Evolutionary conservation across 1,140 invertebrate species (phyloP), one percentile per base, ranked within the genome.

Genomic region (Cotesia typhae): DNA sequence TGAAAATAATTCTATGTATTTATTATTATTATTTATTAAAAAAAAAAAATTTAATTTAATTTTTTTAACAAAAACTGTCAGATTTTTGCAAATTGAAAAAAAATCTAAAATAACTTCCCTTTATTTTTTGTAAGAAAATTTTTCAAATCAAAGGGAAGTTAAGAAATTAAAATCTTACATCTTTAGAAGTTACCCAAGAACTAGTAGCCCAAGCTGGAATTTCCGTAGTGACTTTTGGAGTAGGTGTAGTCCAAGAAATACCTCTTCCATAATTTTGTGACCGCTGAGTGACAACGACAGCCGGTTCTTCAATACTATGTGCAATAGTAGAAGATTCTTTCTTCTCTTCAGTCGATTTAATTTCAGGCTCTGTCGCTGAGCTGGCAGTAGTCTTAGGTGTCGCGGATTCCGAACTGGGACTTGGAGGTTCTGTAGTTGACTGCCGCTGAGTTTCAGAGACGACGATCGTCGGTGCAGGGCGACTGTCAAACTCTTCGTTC

Each of bases 221-320:
- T 78, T 83, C 82, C 10, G 81, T 79, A 10, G 77, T 79, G n/a
- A 77, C 47, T 76, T 78, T 77, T 2, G 78, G 47, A 4, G 75
- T 36, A 20, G 78, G 68, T 20, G 79, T 77, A 28, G 75, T 75
- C 85, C 85, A 87, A 3, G 84, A 84, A 73, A 87, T 88, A 4
- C 85, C 85, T 74, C 88, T 78, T 3, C 87, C 87, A 75, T 86
- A 88, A 12, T 81, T 87, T 4, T 84, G 79, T 28, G 84, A 82
- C 70, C 80, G 74, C 73, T 81, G 79, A 17, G 79, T 79, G 2
- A 79, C 78, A 4, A 75, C 71, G n/a, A 79, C 51, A 60, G 74
- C 76, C 75, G 72, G 71, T 59, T 72, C 60, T 67, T 67, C 71
- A 61, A 73, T 73, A 66, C 68, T 71, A 3, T 71, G 51, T 57